Percentiles rank a stretch among this genome's conserved stretches.
Conservation (phyloP, 2,113 vertebrate genomes). For the Andinoacara biseriatus region DNA sequence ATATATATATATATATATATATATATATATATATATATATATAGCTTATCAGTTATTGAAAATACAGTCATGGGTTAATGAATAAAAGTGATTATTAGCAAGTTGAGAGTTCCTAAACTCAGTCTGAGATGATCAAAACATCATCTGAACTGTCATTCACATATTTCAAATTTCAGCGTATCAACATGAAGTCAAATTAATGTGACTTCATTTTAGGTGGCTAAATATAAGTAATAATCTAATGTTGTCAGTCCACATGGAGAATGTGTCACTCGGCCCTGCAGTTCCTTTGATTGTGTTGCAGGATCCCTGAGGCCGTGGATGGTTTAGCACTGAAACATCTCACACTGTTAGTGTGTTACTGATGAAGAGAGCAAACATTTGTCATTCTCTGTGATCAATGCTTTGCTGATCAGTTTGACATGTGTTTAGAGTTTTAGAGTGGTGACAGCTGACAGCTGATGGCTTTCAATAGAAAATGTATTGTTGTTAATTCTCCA, state of each 20-base stretch:
- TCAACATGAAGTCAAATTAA: no score
- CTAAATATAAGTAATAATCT: background rate
- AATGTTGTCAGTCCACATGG: background rate
- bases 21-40: no score
- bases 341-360: background rate
- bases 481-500: background rate
- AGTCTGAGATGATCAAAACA: no score
- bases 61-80: no score
- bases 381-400: conserved; percentile 19
- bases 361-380: conserved; percentile 2
- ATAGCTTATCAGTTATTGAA: no score
- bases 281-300: conserved; percentile 7
- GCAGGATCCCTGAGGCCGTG: background rate
- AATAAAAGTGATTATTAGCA: no score
- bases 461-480: conserved; percentile 2
- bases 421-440: conserved; percentile 1
- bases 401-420: conserved; percentile 6
- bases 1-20: no score
- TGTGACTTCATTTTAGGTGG: background rate
- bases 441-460: conserved; percentile 17
- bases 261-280: background rate
- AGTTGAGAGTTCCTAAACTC: no score
- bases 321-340: conserved; percentile 6
- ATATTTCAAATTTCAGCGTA: no score
- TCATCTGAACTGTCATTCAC: no score